A percentile compares a stretch with the other conserved stretches of the same genome.
Evolutionary conservation across 2,797 vertebrate species (phyloP).

Genomic region (Notolepis coatsorum): DNA sequence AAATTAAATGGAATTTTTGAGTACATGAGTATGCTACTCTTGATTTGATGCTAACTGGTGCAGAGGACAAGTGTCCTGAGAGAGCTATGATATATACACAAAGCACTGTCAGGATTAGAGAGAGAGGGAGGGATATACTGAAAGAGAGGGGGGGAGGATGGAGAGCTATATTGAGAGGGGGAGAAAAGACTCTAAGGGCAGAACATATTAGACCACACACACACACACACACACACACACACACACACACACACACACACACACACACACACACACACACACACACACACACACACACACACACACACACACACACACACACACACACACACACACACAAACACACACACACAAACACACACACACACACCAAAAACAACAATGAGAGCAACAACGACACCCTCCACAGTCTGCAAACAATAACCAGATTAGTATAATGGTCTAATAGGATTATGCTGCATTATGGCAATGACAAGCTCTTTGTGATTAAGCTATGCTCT

Average conservation of each 20-base stretch:
- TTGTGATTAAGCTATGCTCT: conserved; percentile 3
- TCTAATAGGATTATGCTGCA: conserved; percentile 14
- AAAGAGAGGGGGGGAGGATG: conserved; percentile 2
- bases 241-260: background rate
- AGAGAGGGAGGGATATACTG: background rate
- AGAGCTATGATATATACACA: conserved; percentile 34
- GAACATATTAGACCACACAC: too few species aligned
- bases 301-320: conserved; percentile 1
- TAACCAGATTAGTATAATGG: conserved; percentile 33
- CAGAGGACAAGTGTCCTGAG: conserved; percentile 31
- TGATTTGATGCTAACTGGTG: conserved; percentile 43
- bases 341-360: conserved; percentile 16
- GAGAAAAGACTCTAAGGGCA: background rate
- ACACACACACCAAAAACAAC: conserved; percentile 22
- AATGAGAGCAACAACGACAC: background rate
- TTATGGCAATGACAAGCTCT: background rate
- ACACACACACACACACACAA: conserved; percentile 16
- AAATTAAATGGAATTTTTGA: too few species aligned
- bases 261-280: conserved; percentile 1
- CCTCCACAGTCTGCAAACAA: conserved; percentile 1
- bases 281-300: background rate
- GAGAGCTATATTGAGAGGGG: background rate
- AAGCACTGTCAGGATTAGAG: conserved; percentile 41
- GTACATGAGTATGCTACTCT: too few species aligned
- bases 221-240: background rate